phyloP scores from a whole-genome alignment of 2,888 invertebrate species.

The Ceramica pisi region DNA sequence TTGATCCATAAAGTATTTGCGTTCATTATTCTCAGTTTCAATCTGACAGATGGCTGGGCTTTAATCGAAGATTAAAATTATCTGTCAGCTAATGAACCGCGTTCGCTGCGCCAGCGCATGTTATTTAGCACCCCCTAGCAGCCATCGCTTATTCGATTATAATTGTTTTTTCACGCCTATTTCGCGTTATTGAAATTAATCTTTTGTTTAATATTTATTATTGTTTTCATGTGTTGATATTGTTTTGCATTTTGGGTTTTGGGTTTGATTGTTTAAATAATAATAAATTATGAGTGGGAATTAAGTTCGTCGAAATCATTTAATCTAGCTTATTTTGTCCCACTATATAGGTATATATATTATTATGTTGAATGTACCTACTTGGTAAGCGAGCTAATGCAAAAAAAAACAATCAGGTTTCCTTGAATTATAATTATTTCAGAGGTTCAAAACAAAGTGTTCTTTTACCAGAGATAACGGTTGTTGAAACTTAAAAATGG shows the following conservation, averaged over 20 bases:
- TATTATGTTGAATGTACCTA: too few relatives aligned
- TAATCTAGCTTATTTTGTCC: too few relatives aligned
- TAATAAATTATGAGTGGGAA: background rate
- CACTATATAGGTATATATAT: too few relatives aligned
- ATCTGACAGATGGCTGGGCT: slow-evolving; percentile 79
- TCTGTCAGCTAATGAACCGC: slow-evolving; percentile 82
- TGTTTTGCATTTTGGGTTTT: slow-evolving; percentile 50
- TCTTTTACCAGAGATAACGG: too few relatives aligned
- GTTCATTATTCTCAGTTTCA: slow-evolving; percentile 81
- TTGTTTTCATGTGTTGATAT: slow-evolving; percentile 72
- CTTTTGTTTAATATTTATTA: slow-evolving; percentile 83
- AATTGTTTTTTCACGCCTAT: slow-evolving; percentile 90
- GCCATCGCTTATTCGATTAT: slow-evolving; percentile 83
- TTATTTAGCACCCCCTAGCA: slow-evolving; percentile 81
- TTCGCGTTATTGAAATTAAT: slow-evolving; percentile 87
- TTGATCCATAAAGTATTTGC: slow-evolving; percentile 64
- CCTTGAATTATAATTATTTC: too few relatives aligned
- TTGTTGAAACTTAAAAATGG: too few relatives aligned
- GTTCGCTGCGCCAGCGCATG: slow-evolving; percentile 70
- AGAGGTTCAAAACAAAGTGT: too few relatives aligned
- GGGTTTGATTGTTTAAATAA: slow-evolving; percentile 34
- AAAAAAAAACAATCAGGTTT: too few relatives aligned
- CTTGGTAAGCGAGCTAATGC: too few relatives aligned
- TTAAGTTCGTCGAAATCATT: background rate
- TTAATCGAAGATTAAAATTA: slow-evolving; percentile 89